phyloP scores from a whole-genome alignment of 2,888 invertebrate genomes.

The Aquatica leii region DNA sequence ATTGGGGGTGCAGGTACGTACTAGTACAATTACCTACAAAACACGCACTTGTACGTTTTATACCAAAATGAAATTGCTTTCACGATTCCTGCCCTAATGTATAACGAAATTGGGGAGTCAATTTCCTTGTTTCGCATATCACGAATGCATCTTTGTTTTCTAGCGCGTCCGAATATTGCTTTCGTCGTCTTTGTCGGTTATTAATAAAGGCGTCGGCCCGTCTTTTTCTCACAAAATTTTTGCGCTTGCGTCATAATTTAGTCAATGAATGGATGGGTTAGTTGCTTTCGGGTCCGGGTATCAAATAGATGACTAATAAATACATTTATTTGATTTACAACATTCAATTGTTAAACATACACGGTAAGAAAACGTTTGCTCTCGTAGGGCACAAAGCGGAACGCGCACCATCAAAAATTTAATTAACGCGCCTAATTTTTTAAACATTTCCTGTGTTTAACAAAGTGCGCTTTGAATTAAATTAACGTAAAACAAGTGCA shows the following conservation, averaged over 20 bases:
- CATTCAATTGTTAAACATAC: not conserved
- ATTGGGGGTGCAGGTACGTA: slow-evolving; percentile 13
- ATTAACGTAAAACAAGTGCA: not conserved
- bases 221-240: not conserved
- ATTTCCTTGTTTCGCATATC: slow-evolving; percentile 20
- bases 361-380: not conserved
- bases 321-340: slow-evolving; percentile 16
- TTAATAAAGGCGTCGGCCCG: slow-evolving; percentile 10
- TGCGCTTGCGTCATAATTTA: slow-evolving; percentile 40
- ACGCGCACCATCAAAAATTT: not conserved
- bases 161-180: slow-evolving; percentile 17
- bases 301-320: slow-evolving; percentile 36
- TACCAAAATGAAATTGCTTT: slow-evolving; percentile 7
- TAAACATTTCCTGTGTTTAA: not conserved
- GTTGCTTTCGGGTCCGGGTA: slow-evolving; percentile 38
- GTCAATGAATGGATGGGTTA: slow-evolving; percentile 41
- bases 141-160: slow-evolving; percentile 17
- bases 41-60: slow-evolving; percentile 19
- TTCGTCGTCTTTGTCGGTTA: slow-evolving; percentile 10
- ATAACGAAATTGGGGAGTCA: slow-evolving; percentile 23
- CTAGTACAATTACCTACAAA: slow-evolving; percentile 10
- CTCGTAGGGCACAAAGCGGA: not conserved
- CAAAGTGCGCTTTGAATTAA: not conserved
- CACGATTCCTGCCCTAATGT: slow-evolving; percentile 19
- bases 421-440: slow-evolving; percentile 8